Evolutionary conservation across 2,113 vertebrate species (phyloP), one percentile per base, ranked within the genome.

Genomic region (Sporophila hypoxantha): DNA sequence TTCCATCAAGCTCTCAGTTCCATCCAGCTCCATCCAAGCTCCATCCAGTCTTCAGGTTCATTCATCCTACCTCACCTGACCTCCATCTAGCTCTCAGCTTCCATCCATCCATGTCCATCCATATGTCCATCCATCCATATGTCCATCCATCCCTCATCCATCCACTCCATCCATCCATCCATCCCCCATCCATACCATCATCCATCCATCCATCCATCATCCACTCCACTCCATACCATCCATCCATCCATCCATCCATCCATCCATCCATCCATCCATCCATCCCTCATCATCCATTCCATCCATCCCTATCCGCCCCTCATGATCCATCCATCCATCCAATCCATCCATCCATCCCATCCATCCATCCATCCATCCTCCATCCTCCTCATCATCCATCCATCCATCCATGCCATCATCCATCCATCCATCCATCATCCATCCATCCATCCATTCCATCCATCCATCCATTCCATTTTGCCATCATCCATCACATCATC

Each of bases 381-480:
- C n/a, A n/a, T n/a, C n/a, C n/a, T n/a, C n/a, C n/a, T n/a, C 14
- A 34, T 53, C 62, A 12, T 26, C 10, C 19, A 30, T 0, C 5
- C 47, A 25, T 25, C 47, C 23, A 25, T 49, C 46, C 23, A 22
- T 17, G n/a, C n/a, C n/a, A n/a, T 14, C 55, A 23, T 34, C 21
- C 32, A 56, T n/a, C 55, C 53, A 16, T 9, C 25, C 34, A 46
- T 46, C 16, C 22, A 34, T 34, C 62, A 17, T 26, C 9, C 19
- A 30, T 0, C 8, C 46, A 8, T 49, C 46, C 22, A 14, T 47
- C 22, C 46, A 21, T 17, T 34, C n/a, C n/a, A 57, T 34, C n/a
- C 20, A 17, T 14, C 36, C 34, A 22, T 46, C 17, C 23, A 55
- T 27, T n/a, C n/a, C n/a, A n/a, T n/a, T n/a, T n/a, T n/a, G n/a